Percentiles rank a stretch among this genome's conserved stretches.
phyloP scores from a whole-genome alignment of 1,140 invertebrate genomes.

The Drosophila kikkawai region DNA sequence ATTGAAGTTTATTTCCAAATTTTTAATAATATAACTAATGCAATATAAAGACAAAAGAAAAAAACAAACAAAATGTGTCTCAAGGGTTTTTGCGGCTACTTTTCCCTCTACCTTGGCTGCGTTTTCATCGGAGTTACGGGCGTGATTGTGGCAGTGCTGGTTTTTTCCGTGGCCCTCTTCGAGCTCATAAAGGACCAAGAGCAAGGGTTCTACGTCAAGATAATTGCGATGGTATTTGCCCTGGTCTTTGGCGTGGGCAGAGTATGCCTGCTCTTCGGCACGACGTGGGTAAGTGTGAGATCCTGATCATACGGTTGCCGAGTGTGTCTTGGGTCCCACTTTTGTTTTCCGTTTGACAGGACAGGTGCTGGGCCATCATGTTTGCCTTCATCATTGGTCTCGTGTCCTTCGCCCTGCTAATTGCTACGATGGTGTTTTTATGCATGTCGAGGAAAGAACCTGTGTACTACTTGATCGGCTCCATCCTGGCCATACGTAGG shows the following conservation, averaged over 20 bases:
- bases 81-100: conserved; percentile 7
- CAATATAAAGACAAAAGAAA: background rate
- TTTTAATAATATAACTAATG: background rate
- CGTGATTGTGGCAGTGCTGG: background rate
- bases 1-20: conserved; percentile 2
- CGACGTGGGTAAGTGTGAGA: conserved; percentile 19
- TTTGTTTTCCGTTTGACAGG: background rate
- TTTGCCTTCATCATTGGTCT: conserved; percentile 1
- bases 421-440: background rate
- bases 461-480: background rate
- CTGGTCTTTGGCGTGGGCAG: background rate
- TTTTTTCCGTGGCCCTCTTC: conserved; percentile 10
- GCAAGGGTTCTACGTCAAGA: background rate
- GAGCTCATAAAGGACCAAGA: background rate
- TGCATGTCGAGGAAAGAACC: accelerated
- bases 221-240: conserved; percentile 1
- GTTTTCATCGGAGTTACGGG: conserved; percentile 13
- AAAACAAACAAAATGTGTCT: conserved; percentile 16
- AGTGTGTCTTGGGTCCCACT: background rate
- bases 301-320: background rate
- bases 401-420: background rate
- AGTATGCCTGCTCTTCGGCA: conserved; percentile 11
- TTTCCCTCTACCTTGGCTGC: conserved; percentile 24
- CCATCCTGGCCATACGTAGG: conserved; percentile 1
- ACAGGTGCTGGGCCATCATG: conserved; percentile 6